A percentile compares a stretch with the other conserved stretches of the same genome.
phyloP scores from a whole-genome alignment of 1,140 invertebrate species.

The Drosophila dunni region DNA sequence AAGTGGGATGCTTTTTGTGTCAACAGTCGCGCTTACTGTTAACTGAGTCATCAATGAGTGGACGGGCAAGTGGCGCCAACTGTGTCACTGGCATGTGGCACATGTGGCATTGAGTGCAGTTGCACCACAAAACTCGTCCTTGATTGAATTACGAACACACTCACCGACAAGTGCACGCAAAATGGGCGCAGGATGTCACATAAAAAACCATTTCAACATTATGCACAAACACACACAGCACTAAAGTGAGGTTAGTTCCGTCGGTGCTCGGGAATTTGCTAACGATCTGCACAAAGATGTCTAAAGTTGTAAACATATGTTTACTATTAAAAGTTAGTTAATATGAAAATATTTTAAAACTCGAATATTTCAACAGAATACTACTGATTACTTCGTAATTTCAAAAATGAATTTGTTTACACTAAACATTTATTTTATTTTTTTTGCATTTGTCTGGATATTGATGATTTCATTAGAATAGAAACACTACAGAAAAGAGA shows the following conservation, averaged over 20 bases:
- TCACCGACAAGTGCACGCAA: neutral
- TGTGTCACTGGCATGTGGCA: conserved; percentile 39
- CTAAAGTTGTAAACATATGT: too few relatives aligned
- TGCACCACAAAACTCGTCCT: conserved; percentile 47
- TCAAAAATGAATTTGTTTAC: too few relatives aligned
- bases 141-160: conserved; percentile 58
- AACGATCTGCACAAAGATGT: neutral
- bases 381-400: too few relatives aligned
- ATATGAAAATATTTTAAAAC: too few relatives aligned
- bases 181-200: neutral
- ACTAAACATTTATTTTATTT: too few relatives aligned
- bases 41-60: conserved; percentile 41
- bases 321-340: too few relatives aligned
- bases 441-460: too few relatives aligned
- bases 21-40: conserved; percentile 42
- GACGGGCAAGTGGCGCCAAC: conserved; percentile 37
- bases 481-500: too few relatives aligned
- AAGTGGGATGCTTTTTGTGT: conserved; percentile 53
- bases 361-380: too few relatives aligned
- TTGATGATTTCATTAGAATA: too few relatives aligned
- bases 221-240: neutral
- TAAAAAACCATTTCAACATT: neutral
- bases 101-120: conserved; percentile 11
- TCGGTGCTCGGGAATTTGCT: neutral
- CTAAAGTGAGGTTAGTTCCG: neutral